These are phyloP conservation scores for Cherax destructor DNA, from an alignment of 1,140 invertebrate species.

Conservation along the genomic window DNA sequence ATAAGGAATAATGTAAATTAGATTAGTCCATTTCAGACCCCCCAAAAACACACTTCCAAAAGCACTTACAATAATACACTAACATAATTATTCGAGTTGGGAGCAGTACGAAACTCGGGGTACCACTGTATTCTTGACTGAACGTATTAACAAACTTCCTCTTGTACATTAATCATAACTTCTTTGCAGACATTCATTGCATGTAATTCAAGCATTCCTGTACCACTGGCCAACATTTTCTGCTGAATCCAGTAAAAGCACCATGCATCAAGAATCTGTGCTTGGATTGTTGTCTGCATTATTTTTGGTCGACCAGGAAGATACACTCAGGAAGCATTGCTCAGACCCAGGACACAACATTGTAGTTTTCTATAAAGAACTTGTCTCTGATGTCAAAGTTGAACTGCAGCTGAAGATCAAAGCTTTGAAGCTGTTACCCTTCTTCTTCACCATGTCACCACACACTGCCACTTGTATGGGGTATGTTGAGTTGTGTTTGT, in stretches of 20 bases:
- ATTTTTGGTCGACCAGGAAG: conserved; percentile 52
- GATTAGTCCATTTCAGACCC: too few relatives aligned
- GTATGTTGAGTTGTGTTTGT: conserved; percentile 1
- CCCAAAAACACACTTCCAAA: too few relatives aligned
- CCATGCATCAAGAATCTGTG: conserved; percentile 21
- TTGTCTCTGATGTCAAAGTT: conserved; percentile 7
- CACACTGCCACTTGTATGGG: not conserved
- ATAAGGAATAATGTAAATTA: too few relatives aligned
- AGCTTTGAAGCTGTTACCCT: conserved; percentile 46
- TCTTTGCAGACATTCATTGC: conserved; percentile 8
- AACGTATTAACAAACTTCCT: too few relatives aligned
- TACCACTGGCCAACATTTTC: conserved; percentile 19
- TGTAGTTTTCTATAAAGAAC: conserved; percentile 36
- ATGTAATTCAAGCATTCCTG: conserved; percentile 9
- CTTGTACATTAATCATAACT: not conserved
- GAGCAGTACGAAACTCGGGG: too few relatives aligned
- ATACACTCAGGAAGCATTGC: conserved; percentile 33
- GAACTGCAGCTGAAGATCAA: conserved; percentile 33
- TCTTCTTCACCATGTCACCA: conserved; percentile 47
- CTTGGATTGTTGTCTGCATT: conserved; percentile 43
- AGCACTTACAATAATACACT: too few relatives aligned
- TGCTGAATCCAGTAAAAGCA: conserved; percentile 17
- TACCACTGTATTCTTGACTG: too few relatives aligned
- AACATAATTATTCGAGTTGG: too few relatives aligned
- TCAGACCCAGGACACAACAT: conserved; percentile 9